Evolutionary conservation across 2,888 invertebrate genomes (phyloP), one percentile per base, ranked within the genome.

Genomic region (Erebia epiphron): DNA sequence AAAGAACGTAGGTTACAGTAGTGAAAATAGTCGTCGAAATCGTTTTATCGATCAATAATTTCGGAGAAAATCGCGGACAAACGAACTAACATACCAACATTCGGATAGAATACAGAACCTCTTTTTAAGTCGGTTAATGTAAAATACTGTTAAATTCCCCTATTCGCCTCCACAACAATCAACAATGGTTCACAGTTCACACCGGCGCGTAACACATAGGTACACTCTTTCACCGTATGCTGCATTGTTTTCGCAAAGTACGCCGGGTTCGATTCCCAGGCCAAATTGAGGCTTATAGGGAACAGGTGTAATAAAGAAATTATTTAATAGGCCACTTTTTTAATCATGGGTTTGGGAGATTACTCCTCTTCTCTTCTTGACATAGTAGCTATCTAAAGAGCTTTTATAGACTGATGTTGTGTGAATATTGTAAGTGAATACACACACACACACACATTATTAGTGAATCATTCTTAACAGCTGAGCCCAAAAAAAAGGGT

Each of bases 141-240:
- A 64, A 64, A 52, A 65, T 65, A 56, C 65, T 56, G 66, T 66
- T 16, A 57, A 54, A 56, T 57, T 10, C 21, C 65, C 56, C 16
- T 21, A 41, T 56, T 56, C 43, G 54, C 43, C 21, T 54, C 18
- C 10, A 16, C 41, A 61, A 61, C 61, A 61, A 61, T 43, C 43
- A 43, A 71, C 67, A 73, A 77, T 77, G 76, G 76, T 78, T 75
- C 60, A 56, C 7, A 46, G 67, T 77, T 77, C 78, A 73, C 77
- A 77, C 73, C 67, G 68, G 67, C 75, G 71, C 75, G 77, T 76
- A 75, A 77, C 78, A 79, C 75, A 76, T 73, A n/a, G n/a, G n/a
- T n/a, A 73, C 54, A n/a, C 75, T 70, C 73, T 73, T 75, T 71
- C 70, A 73, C 62, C 68, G 61, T 60, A 68, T 64, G 35, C 67